Evolutionary conservation across 2,888 invertebrate genomes (phyloP), one percentile per base, ranked within the genome.

Genomic region (Volucella bombylans): DNA sequence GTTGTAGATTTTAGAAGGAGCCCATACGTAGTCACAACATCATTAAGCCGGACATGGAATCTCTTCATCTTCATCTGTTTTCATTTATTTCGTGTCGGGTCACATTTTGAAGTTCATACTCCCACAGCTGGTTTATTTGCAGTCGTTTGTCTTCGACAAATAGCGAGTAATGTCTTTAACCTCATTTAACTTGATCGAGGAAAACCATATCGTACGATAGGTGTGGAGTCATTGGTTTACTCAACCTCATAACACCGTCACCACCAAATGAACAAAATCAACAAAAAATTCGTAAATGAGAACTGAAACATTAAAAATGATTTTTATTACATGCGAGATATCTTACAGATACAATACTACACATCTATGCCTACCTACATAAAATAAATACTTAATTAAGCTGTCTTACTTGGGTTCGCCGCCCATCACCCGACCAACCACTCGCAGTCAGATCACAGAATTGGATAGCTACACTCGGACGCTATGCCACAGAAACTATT

Each of bases 381-480:
- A 54, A 57, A 15, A 79, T 79, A 72, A 79, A 79, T 79, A 72
- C 72, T 72, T 72, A 72, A 79, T 45, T 23, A 43, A 69, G 52
- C 61, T 49, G 4, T 39, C 15, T 38, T 8, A 38, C 23, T 23
- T 23, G 23, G 23, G 23, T 14, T 14, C n/a, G n/a, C n/a, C 18
- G 50, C 31, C 45, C 23, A 54, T 38, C 43, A 68, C 23, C 54
- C 18, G 3, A 10, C 52, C 18, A 8, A 43, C 1, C 2, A 0
- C 15, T 54, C 12, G 2, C 23, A 10, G 6, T 4, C 1, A 10
- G 38, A 50, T 89, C 73, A 90, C 78, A 91, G 79, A 65, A 91
- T 88, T 23, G 91, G 91, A 87, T 91, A 91, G 78, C 91, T 91
- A 87, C 91, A 91, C 73, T 91, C 91, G 18, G 88, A 90, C 68